Evolutionary conservation across 2,113 vertebrate genomes (phyloP).

Genomic region (Myodes glareolus): DNA sequence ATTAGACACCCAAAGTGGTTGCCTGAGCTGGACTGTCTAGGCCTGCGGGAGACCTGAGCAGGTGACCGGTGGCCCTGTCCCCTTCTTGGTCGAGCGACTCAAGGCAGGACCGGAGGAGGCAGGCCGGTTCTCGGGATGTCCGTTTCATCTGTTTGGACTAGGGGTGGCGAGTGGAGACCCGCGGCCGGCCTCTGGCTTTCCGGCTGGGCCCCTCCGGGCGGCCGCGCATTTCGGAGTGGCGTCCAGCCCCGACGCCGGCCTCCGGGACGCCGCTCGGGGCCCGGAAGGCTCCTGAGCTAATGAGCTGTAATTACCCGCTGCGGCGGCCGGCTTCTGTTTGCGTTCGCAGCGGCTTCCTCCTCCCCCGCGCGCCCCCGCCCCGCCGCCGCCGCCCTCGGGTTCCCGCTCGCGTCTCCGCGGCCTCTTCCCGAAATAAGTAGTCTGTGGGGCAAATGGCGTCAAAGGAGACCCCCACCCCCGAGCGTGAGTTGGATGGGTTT

Average conservation of each 20-base stretch:
- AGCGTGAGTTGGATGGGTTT: not conserved
- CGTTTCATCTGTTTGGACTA: not conserved
- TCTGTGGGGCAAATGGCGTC: not conserved
- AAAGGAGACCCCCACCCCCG: not conserved
- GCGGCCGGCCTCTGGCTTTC: not conserved
- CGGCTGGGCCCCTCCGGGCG: not conserved
- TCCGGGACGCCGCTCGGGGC: not conserved
- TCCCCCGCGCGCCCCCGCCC: not conserved
- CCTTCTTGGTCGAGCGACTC: not conserved
- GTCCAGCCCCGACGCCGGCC: constrained; percentile 50
- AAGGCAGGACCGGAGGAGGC: not conserved
- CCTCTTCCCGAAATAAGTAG: constrained; percentile 5
- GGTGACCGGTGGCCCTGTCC: constrained; percentile 32
- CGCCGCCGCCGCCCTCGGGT: not conserved
- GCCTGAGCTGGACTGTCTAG: not conserved
- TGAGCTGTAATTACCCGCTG: constrained; percentile 71
- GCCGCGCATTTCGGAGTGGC: not conserved
- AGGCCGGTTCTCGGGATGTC: rapidly evolving
- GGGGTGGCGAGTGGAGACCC: not conserved
- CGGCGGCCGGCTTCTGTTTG: constrained; percentile 58
- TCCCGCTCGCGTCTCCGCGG: constrained; percentile 17
- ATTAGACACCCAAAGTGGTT: not conserved
- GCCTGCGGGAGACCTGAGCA: constrained; percentile 34
- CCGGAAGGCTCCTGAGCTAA: constrained; percentile 38
- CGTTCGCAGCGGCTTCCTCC: constrained; percentile 40